phyloP scores from a whole-genome alignment of 2,888 invertebrate genomes.

The Orthonychiurus folsomi region DNA sequence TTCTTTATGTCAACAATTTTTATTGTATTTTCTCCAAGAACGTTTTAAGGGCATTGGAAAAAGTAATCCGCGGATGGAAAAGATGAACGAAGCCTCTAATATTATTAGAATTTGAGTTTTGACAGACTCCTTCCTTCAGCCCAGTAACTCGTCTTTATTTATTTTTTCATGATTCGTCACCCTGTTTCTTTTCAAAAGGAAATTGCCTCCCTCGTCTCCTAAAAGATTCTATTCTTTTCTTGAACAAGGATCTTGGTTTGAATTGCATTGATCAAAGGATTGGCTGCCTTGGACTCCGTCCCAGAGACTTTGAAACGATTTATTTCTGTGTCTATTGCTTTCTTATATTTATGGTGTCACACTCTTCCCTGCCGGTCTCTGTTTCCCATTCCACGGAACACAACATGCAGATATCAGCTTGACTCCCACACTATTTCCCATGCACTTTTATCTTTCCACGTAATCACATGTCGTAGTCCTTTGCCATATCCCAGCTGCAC shows the following conservation, averaged over 20 bases:
- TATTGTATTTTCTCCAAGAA: background rate
- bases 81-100: background rate
- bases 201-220: no score
- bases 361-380: background rate
- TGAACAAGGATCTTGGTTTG: background rate
- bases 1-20: background rate
- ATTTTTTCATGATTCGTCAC: no score
- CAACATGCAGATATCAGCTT: background rate
- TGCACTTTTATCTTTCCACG: background rate
- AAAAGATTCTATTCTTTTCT: no score
- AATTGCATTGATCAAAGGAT: background rate
- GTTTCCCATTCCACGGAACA: background rate
- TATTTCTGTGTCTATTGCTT: background rate
- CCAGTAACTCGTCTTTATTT: no score
- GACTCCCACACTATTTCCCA: background rate
- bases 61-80: background rate
- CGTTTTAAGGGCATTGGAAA: no score
- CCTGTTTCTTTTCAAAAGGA: no score
- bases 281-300: background rate
- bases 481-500: no score
- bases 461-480: no score
- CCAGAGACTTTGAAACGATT: background rate
- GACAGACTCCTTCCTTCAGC: background rate
- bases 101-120: background rate
- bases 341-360: constrained; percentile 1